Percentiles rank a stretch among this genome's conserved stretches.
These are phyloP conservation scores for Stramonita haemastoma DNA, from an alignment of 2,888 invertebrate species.

Conservation along the genomic window DNA sequence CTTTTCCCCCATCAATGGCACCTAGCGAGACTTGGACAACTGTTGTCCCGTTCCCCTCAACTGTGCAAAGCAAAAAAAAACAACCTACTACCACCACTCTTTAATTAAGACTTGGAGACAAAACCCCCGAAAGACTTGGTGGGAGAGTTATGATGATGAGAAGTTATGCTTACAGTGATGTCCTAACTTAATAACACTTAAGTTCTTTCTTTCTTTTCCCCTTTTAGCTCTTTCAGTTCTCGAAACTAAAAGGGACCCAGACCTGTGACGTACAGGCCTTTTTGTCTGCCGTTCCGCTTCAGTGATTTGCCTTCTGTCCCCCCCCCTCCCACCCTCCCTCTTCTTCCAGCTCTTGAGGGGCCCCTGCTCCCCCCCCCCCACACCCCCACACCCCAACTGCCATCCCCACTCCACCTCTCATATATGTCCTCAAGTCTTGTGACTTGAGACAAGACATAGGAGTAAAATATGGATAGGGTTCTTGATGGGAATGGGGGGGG, in stretches of 20 bases:
- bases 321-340: not conserved
- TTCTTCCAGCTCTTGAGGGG: not conserved
- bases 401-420: no score
- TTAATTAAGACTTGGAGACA: no score
- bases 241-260: not conserved
- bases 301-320: not conserved
- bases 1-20: not conserved
- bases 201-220: not conserved
- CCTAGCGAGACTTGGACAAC: no score
- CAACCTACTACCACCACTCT: no score
- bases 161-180: no score
- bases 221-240: not conserved
- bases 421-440: no score
- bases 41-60: not conserved
- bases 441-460: no score
- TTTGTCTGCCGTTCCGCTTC: conserved; percentile 12
- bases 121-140: no score
- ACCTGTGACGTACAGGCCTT: not conserved
- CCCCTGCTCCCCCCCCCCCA: not conserved
- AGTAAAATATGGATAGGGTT: no score
- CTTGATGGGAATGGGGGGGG: not conserved
- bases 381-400: no score
- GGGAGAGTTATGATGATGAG: no score
- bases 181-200: no score
- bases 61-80: not conserved